Base-by-base conservation (phyloP, 2,888 invertebrate genomes). In the Adineta ricciae region DNA sequence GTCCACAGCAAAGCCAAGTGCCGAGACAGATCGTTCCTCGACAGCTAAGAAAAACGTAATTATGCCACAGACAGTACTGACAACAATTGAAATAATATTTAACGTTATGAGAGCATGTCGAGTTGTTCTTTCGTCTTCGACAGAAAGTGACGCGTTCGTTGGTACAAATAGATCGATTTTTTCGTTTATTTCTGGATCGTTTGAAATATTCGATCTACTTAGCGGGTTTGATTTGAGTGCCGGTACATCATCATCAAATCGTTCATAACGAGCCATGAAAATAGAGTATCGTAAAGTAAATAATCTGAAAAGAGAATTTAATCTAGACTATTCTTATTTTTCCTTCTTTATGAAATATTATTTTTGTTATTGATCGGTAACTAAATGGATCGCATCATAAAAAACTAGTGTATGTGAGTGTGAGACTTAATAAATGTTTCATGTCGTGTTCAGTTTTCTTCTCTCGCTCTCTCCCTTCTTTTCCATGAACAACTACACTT, bases 1-100 rank as follows among this genome's bases (percentile, higher is more conserved):
- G 41, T 78, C 78, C 24, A 78, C 41, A 78, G 78, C 78, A 78
- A 78, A 78, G 41, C 78, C 78, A n/a, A 78, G 41, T 78, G 78
- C 78, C n/a, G 78, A 78, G 24, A 41, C 41, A 24, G 78, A 78
- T 78, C 41, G 78, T 14, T 78, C 78, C n/a, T 78, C 78, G 11
- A 78, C 41, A 32, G 78, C 78, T 41, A 78, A n/a, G 5, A 78
- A 78, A 78, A 78, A 78, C 24, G 78, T 78, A 41, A 78, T 78
- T n/a, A 41, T 24, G 24, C 78, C 78, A n/a, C 78, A 78, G n/a
- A 78, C 78, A 19, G 78, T 41, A 41, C 41, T 41, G 36, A 78
- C 78, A 21, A 78, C 78, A 78, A 78, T 78, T n/a, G 78, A 78
- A 14, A 78, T 78, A n/a, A 78, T 78, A 41, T 78, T 78, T 41